Evolutionary conservation across 2,797 vertebrate genomes (phyloP), one percentile per base, ranked within the genome.

Genomic region (Ctenosaura bakeri): DNA sequence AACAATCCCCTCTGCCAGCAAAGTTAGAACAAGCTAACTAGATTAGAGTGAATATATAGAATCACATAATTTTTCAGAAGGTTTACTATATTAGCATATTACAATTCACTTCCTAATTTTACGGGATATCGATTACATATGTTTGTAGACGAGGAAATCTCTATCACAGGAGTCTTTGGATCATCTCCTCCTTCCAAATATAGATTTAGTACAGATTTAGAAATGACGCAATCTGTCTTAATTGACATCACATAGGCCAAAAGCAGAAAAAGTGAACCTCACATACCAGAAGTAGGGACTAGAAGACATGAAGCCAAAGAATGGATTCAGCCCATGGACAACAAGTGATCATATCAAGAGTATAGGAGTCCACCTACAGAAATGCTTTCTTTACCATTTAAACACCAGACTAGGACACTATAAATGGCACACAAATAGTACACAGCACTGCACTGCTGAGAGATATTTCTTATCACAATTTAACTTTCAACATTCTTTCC

Each of bases 391-490:
- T 76, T 42, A 82, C 24, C 52, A 74, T 73, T 89, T 62, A 87
- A 32, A 69, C n/a, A 66, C 50, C 42, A 24, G 42, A 52, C 16
- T 64, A 54, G 59, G 2, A 16, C 22, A 59, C 46, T 42, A 7
- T 22, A 54, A 52, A 54, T 73, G 16, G 4, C 22, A 7, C 18
- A 62, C 35, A 35, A 62, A 59, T 32, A 79, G 71, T 54, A 73
- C 52, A 0, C 5, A 54, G 56, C 6, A 32, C 6, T 38, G 5
- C 38, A 59, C 32, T 69, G 29, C 3, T 35, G 12, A 85, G 82
- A 54, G 9, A 79, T 64, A 24, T 87, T 83, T 2, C 20, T 86
- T 83, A 42, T 64, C 85, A 62, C 46, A 77, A 9, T 87, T 87
- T 90, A 78, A 87, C 71, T 56, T 83, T 90, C n/a, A 1, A 90